Percentiles rank a stretch among this genome's conserved stretches.
phyloP scores from a whole-genome alignment of 2,797 vertebrate genomes.

The Lagocephalus sceleratus region DNA sequence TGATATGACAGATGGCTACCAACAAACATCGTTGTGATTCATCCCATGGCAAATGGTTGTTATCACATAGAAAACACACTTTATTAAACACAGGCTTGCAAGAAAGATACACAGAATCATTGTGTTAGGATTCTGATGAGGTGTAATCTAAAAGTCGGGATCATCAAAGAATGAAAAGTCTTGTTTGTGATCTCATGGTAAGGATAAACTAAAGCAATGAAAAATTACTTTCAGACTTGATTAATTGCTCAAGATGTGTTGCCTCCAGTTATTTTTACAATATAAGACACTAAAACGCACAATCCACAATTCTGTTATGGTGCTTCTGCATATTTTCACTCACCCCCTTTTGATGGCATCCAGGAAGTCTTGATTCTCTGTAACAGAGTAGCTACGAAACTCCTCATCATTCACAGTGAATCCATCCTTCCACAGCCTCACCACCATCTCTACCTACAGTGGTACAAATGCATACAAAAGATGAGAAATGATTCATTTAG shows the following conservation, averaged over 20 bases:
- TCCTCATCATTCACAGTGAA: conserved; percentile 90
- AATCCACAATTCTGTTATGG: not conserved
- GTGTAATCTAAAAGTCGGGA: not conserved
- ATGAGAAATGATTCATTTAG: too few relatives aligned
- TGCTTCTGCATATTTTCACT: conserved; percentile 23
- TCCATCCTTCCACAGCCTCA: conserved; percentile 95
- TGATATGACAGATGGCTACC: conserved; percentile 32
- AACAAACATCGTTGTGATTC: conserved; percentile 6
- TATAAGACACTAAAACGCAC: too few relatives aligned
- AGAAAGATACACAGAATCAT: not conserved
- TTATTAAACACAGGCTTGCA: conserved; percentile 7
- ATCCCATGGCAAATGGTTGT: too few relatives aligned
- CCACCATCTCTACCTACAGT: conserved; percentile 86
- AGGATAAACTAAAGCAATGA: too few relatives aligned
- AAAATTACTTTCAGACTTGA: too few relatives aligned
- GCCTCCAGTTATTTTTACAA: too few relatives aligned
- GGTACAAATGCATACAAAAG: too few relatives aligned
- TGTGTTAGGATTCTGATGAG: not conserved
- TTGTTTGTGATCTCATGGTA: not conserved
- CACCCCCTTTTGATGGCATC: conserved; percentile 90
- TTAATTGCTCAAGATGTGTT: too few relatives aligned
- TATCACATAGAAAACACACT: too few relatives aligned
- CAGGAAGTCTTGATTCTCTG: conserved; percentile 90
- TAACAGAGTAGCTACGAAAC: conserved; percentile 84
- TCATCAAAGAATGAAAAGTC: not conserved